phyloP scores from a whole-genome alignment of 2,113 vertebrate species.

The Asarcornis scutulata region DNA sequence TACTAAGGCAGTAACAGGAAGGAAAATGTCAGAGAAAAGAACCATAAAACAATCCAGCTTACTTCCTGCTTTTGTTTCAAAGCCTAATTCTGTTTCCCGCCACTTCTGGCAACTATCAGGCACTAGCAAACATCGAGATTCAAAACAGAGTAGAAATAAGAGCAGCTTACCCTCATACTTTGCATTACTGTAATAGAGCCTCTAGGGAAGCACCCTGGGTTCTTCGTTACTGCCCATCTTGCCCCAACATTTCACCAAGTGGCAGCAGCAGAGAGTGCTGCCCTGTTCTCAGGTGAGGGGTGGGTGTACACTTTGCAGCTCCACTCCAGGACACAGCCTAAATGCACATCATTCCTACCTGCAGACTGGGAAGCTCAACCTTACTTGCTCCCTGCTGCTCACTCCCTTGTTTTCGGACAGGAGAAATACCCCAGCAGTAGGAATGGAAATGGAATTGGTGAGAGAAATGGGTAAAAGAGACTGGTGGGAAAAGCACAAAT shows the following conservation, averaged over 20 bases:
- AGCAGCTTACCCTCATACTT: not conserved
- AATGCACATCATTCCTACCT: not conserved
- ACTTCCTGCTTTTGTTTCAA: not conserved
- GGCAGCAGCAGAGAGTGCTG: not conserved
- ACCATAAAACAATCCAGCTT: not conserved
- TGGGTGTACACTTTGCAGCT: not conserved
- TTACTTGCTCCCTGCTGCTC: not conserved
- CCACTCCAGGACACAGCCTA: not conserved
- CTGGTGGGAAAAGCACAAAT: not conserved
- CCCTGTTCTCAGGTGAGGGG: not conserved
- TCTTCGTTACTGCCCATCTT: not conserved
- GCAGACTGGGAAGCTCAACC: not conserved
- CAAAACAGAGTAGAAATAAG: not conserved
- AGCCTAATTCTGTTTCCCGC: not conserved
- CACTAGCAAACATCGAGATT: not conserved
- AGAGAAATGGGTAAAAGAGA: not conserved
- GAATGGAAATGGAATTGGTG: not conserved
- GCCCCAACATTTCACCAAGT: not conserved
- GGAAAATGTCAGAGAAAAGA: not conserved
- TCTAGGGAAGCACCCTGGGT: not conserved
- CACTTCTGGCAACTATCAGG: not conserved
- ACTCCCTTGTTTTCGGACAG: not conserved
- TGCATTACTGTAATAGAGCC: not conserved
- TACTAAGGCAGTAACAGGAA: not conserved
- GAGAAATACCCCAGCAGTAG: not conserved